These are phyloP conservation scores for Hylyphantes graminicola DNA, from an alignment of 1,140 invertebrate species.

Conservation along the genomic window DNA sequence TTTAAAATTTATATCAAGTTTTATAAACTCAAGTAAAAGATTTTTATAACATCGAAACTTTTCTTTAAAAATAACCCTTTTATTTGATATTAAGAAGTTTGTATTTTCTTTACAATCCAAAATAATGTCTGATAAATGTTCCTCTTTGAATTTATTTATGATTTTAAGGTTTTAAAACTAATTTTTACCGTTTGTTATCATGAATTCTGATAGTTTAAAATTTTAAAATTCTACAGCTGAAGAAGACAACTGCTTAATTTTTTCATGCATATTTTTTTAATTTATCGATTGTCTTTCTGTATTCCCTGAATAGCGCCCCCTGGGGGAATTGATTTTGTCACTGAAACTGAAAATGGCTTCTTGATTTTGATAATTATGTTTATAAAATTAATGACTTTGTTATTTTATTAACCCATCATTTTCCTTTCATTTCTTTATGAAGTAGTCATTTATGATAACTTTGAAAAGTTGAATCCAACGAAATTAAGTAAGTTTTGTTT, in stretches of 20 bases:
- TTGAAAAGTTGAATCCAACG: background rate
- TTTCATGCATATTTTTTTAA: conserved; percentile 7
- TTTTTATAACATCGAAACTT: too few species aligned
- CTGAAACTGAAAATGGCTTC: conserved; percentile 52
- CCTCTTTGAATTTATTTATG: background rate
- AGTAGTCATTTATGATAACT: background rate
- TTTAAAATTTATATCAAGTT: too few species aligned
- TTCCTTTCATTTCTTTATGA: background rate
- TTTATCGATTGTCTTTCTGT: conserved; percentile 49
- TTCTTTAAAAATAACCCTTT: too few species aligned
- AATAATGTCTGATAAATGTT: background rate
- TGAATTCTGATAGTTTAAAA: background rate
- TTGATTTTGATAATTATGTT: conserved; percentile 24
- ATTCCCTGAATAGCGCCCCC: conserved; percentile 49
- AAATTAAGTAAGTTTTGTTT: conserved; percentile 19
- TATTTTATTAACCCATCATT: conserved; percentile 19
- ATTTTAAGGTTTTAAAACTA: background rate
- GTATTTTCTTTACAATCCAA: background rate
- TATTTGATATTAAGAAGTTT: background rate
- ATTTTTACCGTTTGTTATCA: background rate
- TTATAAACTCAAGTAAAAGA: too few species aligned
- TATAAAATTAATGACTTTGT: conserved; percentile 27
- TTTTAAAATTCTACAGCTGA: background rate
- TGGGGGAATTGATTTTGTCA: conserved; percentile 52
- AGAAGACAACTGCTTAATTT: background rate